phyloP scores from a whole-genome alignment of 2,888 invertebrate species.

The Microctonus aethiopoides region DNA sequence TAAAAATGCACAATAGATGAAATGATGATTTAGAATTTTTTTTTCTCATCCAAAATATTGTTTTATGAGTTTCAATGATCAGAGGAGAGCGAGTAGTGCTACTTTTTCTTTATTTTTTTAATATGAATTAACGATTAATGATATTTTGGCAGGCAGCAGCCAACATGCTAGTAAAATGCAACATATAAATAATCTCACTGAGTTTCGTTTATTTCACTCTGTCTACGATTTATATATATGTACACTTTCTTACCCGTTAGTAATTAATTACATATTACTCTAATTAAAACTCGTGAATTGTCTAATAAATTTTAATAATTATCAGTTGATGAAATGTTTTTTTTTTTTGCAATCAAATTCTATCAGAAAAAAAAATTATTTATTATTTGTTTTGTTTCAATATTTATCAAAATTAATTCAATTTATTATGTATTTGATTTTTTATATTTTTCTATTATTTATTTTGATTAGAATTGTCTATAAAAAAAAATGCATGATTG shows the following conservation, averaged over 20 bases:
- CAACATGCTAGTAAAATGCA: conserved; percentile 65
- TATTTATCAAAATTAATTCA: not conserved
- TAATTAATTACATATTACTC: conserved; percentile 31
- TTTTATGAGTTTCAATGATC: conserved; percentile 13
- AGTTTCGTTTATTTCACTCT: conserved; percentile 44
- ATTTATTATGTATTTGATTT: not conserved
- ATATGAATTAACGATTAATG: conserved; percentile 43
- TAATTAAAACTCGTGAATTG: not conserved
- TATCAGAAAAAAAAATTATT: too few relatives aligned
- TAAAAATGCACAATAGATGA: not conserved
- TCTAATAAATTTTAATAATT: too few relatives aligned
- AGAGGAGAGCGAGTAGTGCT: not conserved
- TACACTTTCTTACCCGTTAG: conserved; percentile 35
- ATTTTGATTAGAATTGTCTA: not conserved
- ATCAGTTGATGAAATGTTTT: too few relatives aligned
- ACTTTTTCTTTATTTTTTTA: not conserved
- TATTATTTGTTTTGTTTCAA: too few relatives aligned
- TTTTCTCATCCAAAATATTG: not conserved
- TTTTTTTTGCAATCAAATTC: too few relatives aligned
- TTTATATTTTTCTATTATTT: not conserved
- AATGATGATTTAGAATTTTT: not conserved
- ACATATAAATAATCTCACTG: conserved; percentile 56
- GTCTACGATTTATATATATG: conserved; percentile 31
- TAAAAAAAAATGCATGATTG: not conserved
- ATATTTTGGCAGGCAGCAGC: conserved; percentile 63